Conservation (phyloP, 2,113 vertebrate genomes). For the Centrocercus urophasianus region DNA sequence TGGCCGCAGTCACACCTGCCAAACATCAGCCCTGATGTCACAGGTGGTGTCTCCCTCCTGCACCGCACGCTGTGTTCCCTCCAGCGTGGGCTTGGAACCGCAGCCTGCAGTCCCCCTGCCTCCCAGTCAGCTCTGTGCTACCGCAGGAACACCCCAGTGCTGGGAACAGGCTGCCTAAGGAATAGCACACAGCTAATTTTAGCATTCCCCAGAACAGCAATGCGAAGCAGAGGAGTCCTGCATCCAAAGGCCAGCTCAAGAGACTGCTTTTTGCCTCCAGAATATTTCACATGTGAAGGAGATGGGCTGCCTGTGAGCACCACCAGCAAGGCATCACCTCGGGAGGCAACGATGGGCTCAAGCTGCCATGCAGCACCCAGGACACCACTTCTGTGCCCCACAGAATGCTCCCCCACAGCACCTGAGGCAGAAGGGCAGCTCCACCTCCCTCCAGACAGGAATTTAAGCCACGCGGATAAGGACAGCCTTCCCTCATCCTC, state of each 20-base stretch:
- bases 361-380: background rate
- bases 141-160: conserved; percentile 28
- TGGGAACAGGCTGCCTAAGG: conserved; percentile 27
- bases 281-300: rapidly evolving
- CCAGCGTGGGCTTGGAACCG: background rate
- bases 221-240: conserved; percentile 32
- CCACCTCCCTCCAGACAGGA: rapidly evolving
- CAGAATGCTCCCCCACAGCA: background rate
- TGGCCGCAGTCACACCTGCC: background rate
- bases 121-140: background rate
- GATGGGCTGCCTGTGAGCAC: background rate
- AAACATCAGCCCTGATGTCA: background rate
- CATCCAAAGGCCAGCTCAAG: background rate
- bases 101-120: background rate
- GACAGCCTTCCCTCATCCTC: background rate
- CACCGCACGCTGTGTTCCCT: background rate
- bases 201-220: background rate
- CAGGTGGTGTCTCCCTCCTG: background rate
- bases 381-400: rapidly evolving
- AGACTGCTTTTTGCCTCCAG: background rate
- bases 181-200: conserved; percentile 37
- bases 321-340: background rate
- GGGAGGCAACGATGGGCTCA: too few species aligned
- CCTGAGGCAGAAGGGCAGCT: background rate
- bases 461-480: background rate